Conservation (phyloP, 2,797 vertebrate genomes). For the Etheostoma perlongum region DNA sequence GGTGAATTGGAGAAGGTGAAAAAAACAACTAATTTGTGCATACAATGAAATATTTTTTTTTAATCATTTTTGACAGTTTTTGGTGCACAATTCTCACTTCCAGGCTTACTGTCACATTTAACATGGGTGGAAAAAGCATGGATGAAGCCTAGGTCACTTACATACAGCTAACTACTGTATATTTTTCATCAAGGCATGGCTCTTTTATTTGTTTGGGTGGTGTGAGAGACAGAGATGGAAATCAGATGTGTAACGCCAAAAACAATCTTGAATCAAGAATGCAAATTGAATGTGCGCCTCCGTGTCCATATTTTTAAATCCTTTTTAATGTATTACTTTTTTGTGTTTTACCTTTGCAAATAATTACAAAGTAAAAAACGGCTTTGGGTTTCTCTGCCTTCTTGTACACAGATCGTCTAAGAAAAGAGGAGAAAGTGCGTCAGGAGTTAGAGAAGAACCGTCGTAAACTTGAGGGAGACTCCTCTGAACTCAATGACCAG, state of each 20-base stretch:
- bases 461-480: constrained; percentile 95
- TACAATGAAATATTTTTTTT: too few relatives aligned
- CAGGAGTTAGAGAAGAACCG: constrained; percentile 97
- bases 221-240: not conserved
- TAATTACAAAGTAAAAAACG: not conserved
- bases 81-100: too few relatives aligned
- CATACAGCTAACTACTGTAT: not conserved
- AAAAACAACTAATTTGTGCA: not conserved
- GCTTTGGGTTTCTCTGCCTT: not conserved
- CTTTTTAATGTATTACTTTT: not conserved
- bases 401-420: constrained; percentile 87
- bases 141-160: too few relatives aligned
- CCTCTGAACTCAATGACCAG: constrained; percentile 92
- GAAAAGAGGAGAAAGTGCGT: constrained; percentile 93
- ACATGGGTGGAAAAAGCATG: too few relatives aligned
- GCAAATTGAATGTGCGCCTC: too few relatives aligned
- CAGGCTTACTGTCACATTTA: too few relatives aligned
- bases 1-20: not conserved
- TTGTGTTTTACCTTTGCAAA: not conserved
- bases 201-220: not conserved
- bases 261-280: too few relatives aligned
- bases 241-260: too few relatives aligned
- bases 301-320: not conserved
- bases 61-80: too few relatives aligned
- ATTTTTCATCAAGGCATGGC: too few relatives aligned